Evolutionary conservation across 2,113 vertebrate species (phyloP).

Genomic region (Alligator sinensis): DNA sequence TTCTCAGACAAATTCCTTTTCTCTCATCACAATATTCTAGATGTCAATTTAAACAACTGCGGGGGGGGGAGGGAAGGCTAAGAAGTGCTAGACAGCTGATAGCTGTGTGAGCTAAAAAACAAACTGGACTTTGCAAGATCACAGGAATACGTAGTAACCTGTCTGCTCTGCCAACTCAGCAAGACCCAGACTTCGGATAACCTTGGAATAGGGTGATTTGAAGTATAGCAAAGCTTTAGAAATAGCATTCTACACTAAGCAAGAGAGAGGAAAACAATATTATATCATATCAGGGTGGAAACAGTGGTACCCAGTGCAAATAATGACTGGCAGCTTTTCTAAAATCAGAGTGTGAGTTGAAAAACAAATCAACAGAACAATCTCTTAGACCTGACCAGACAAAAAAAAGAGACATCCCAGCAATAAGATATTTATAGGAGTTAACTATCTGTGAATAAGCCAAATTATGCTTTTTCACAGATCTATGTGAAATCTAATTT

Average conservation of each 20-base stretch:
- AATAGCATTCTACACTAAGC: slow-evolving; percentile 5
- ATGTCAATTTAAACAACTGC: not conserved
- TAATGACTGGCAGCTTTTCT: slow-evolving; percentile 25
- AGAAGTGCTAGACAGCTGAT: not conserved
- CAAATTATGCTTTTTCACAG: slow-evolving; percentile 23
- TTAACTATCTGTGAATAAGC: slow-evolving; percentile 52
- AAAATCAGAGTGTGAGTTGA: slow-evolving; percentile 8
- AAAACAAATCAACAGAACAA: not conserved
- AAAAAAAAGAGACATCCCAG: not conserved
- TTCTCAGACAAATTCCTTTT: slow-evolving; percentile 2
- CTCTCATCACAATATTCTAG: not conserved
- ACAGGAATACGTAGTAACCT: not conserved
- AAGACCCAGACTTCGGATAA: not conserved
- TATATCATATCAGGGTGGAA: not conserved
- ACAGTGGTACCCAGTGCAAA: slow-evolving; percentile 3
- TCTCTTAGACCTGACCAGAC: not conserved
- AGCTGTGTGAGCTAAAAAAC: not conserved
- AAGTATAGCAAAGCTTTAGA: not conserved
- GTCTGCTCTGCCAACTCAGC: not conserved
- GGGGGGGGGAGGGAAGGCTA: not conserved
- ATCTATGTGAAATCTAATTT: slow-evolving; percentile 3
- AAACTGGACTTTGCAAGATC: not conserved
- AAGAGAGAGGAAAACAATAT: slow-evolving; percentile 26
- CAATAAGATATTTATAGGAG: not conserved
- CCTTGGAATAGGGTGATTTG: not conserved